Base-by-base conservation (phyloP, 2,888 invertebrate genomes). In the Eudemis profundana region DNA sequence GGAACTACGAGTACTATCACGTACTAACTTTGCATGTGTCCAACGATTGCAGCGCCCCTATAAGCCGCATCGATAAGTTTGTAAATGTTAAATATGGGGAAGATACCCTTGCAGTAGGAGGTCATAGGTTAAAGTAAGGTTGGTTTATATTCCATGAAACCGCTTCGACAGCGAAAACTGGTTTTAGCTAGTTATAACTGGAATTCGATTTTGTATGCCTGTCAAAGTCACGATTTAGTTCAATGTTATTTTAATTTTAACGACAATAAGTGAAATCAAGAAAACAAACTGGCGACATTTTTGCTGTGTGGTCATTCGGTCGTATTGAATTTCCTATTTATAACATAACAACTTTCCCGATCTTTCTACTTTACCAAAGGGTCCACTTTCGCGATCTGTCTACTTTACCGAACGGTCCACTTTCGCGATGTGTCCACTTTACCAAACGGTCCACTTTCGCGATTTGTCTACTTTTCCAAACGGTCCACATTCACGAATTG, bases 101-200 rank as follows among this genome's bases (percentile, higher is more conserved):
- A 75, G 76, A 75, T 77, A 78, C 83, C 79, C 77, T 71, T 75
- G 78, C 74, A 72, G 70, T 72, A 68, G 73, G 69, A 71, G 86
- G 86, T 82, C 81, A 77, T 66, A 78, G 87, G 87, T 87, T 85
- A 87, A 85, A 80, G 78, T 78, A 82, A 80, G 74, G 83, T 83
- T 84, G 85, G 85, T 85, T 86, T 84, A 86, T 86, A 50, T n/a
- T 15, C 29, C 49, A 42, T 50, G 63, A 64, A 64, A 57, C 63
- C 63, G 63, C 57, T 63, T 63, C 42, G 27, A n/a, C 10, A 17
- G 49, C n/a, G 40, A 14, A 51, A 61, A 61, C 61, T 51, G 10
- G 61, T 61, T 56, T 56, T 1, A 7, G 8, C 60, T 42, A 12
- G 46, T 23, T 40, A 36, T 44, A 44, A 61, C 51, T 33, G 36